These are phyloP conservation scores for Dolichotis patagonum DNA, from an alignment of 2,113 vertebrate species.

Conservation along the genomic window DNA sequence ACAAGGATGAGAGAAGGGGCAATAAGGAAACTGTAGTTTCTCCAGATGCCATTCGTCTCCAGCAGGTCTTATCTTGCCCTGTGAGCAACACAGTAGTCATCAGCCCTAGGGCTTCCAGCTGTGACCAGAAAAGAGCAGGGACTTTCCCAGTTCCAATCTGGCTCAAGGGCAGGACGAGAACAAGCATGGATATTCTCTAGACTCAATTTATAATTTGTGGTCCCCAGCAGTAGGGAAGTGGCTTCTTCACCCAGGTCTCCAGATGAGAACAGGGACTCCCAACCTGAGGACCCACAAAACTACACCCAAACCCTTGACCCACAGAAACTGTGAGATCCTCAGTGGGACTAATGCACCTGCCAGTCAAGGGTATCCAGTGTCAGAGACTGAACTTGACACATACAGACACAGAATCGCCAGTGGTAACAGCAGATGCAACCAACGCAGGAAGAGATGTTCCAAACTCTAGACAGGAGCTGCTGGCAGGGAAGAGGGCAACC, in stretches of 20 bases:
- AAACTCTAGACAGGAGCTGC: not conserved
- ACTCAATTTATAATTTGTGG: not conserved
- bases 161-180: not conserved
- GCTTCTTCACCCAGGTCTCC: not conserved
- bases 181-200: not conserved
- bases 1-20: not conserved
- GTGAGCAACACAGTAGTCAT: not conserved
- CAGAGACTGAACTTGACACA: not conserved
- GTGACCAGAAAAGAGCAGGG: not conserved
- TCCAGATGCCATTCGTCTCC: not conserved
- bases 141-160: not conserved
- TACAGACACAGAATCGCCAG: not conserved
- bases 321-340: not conserved
- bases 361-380: rapidly evolving
- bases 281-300: not conserved
- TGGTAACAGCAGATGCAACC: not conserved
- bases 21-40: not conserved
- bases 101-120: not conserved
- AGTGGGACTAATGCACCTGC: not conserved
- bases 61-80: not conserved
- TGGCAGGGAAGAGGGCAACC: not conserved
- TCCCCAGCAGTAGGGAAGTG: not conserved
- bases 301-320: not conserved
- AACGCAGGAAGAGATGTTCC: rapidly evolving
- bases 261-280: not conserved